Evolutionary conservation across 2,113 vertebrate species (phyloP).

Genomic region (Lycaon pictus): DNA sequence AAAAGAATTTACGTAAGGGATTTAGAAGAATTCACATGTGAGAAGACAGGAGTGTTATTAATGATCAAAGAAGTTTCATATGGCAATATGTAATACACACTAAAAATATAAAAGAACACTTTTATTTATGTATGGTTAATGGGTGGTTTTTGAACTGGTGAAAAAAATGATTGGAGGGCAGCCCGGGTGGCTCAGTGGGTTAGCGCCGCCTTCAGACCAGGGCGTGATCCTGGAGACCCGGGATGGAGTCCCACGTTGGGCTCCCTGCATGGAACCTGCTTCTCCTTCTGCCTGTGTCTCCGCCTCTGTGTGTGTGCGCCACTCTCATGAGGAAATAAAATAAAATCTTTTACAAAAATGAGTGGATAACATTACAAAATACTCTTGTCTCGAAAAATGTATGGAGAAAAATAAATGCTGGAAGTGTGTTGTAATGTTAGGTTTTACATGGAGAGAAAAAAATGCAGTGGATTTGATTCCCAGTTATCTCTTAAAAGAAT

Average conservation of each 20-base stretch:
- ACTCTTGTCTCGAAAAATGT: neutral
- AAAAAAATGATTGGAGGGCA: neutral
- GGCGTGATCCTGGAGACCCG: too few relatives aligned
- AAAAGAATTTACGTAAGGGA: neutral
- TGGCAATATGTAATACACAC: neutral
- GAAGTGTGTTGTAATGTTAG: neutral
- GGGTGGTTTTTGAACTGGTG: neutral
- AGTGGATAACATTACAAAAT: neutral
- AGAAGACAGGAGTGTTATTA: neutral
- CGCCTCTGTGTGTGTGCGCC: too few relatives aligned
- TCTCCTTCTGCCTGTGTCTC: too few relatives aligned
- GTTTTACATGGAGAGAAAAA: neutral
- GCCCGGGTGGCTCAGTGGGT: too few relatives aligned
- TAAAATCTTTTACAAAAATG: neutral
- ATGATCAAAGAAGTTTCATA: neutral
- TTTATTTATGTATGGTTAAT: neutral
- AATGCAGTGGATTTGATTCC: neutral
- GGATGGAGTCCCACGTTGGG: too few relatives aligned
- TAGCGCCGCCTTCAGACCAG: too few relatives aligned
- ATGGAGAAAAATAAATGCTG: neutral
- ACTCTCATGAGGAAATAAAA: too few relatives aligned
- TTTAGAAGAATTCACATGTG: neutral
- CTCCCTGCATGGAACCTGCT: too few relatives aligned
- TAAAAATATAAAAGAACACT: neutral
- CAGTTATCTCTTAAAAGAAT: neutral